Evolutionary conservation across 2,797 vertebrate genomes (phyloP).

Genomic region (Rhinoraja longicauda): DNA sequence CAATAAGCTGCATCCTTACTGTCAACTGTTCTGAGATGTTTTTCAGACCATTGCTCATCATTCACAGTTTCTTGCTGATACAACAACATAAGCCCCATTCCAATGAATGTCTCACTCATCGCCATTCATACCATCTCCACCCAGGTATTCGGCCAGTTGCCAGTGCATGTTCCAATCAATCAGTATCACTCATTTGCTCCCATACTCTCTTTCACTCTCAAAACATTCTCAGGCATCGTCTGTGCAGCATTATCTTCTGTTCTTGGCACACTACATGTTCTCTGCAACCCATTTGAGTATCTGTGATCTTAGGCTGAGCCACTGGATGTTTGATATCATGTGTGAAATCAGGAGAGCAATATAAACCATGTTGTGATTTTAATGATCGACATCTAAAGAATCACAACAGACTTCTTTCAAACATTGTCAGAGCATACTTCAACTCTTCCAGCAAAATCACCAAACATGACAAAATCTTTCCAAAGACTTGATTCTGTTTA

Average conservation of each 20-base stretch:
- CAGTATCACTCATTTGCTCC: not conserved
- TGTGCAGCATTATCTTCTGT: not conserved
- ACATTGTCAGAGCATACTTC: not conserved
- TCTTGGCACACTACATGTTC: not conserved
- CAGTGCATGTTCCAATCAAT: not conserved
- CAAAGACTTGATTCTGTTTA: not conserved
- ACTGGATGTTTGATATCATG: not conserved
- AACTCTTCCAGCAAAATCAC: not conserved
- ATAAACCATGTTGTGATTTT: conserved; percentile 21
- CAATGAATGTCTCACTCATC: not conserved
- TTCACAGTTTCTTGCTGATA: not conserved
- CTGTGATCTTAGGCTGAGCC: not conserved
- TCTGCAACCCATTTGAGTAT: not conserved
- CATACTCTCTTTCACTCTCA: not conserved
- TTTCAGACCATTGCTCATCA: not conserved
- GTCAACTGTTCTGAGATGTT: not conserved
- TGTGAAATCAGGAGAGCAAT: not conserved
- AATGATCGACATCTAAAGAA: not conserved
- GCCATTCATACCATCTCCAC: not conserved
- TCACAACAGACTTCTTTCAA: conserved; percentile 6
- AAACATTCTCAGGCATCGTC: not conserved
- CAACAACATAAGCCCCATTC: not conserved
- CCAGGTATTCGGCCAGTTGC: not conserved
- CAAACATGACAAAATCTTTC: not conserved
- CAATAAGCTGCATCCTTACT: not conserved